Percentiles rank a stretch among this genome's conserved stretches.
These are phyloP conservation scores for Anthoscopus minutus DNA, from an alignment of 2,113 vertebrate species.

Conservation along the genomic window DNA sequence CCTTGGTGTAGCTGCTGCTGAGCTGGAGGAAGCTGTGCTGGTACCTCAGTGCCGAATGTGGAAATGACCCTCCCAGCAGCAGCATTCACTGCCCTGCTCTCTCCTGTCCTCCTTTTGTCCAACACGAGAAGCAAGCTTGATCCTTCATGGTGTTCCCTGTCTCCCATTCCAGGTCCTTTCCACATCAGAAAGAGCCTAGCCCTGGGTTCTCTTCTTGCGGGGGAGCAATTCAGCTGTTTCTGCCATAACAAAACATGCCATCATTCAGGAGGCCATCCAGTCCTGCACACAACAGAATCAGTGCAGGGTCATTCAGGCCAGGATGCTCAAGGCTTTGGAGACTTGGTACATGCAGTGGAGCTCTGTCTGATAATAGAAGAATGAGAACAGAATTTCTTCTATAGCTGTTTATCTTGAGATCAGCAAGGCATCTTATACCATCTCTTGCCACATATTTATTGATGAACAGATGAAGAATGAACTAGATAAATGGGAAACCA, in stretches of 20 bases:
- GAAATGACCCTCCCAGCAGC: background rate
- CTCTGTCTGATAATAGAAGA: background rate
- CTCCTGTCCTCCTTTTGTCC: background rate
- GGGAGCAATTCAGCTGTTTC: background rate
- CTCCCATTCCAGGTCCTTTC: background rate
- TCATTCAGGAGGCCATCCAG: background rate
- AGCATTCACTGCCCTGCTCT: background rate
- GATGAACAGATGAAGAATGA: background rate
- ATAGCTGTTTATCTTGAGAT: background rate
- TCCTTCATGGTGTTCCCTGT: background rate
- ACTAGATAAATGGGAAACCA: background rate
- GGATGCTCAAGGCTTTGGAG: background rate
- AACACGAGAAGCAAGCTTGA: background rate
- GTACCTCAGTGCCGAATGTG: background rate
- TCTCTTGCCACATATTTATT: background rate
- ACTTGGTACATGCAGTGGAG: background rate
- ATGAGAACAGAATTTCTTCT: background rate
- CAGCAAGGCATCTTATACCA: background rate
- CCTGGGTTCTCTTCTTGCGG: background rate
- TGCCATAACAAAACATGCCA: accelerated
- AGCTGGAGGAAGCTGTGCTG: background rate
- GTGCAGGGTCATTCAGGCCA: background rate
- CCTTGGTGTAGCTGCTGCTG: accelerated
- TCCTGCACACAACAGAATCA: background rate
- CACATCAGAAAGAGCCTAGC: background rate